A percentile compares a stretch with the other conserved stretches of the same genome.
Evolutionary conservation across 2,113 vertebrate genomes (phyloP).

Genomic region (Grantiella picta): DNA sequence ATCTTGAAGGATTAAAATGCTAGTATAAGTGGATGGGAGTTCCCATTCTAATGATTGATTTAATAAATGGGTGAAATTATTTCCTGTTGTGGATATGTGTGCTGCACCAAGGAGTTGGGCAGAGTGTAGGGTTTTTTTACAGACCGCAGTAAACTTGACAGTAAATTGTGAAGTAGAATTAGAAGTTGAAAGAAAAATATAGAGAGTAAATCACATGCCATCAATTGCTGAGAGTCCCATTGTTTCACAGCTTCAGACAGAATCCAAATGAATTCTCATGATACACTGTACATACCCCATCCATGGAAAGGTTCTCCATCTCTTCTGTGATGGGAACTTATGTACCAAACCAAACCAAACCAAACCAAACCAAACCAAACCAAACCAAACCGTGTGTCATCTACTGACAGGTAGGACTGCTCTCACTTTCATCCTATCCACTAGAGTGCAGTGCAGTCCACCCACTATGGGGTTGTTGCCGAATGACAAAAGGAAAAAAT

Average conservation of each 20-base stretch:
- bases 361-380: not conserved
- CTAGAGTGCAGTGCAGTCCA: not conserved
- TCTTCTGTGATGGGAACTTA: not conserved
- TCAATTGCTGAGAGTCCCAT: not conserved
- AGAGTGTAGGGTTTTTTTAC: not conserved
- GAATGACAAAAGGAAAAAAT: not conserved
- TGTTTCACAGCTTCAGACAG: not conserved
- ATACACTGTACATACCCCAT: not conserved
- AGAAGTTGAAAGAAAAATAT: not conserved
- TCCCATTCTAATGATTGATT: not conserved
- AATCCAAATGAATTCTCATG: not conserved
- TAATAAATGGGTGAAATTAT: not conserved
- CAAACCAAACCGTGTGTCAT: not conserved
- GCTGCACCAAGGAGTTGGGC: fast-evolving
- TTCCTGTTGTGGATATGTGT: not conserved
- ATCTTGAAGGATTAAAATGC: not conserved
- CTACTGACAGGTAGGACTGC: not conserved
- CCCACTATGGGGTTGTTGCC: not conserved
- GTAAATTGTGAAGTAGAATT: not conserved
- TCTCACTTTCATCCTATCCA: not conserved
- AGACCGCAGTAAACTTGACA: not conserved
- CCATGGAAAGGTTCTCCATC: not conserved
- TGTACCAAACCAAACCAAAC: not conserved
- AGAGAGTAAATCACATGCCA: not conserved
- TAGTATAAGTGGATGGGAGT: not conserved